Evolutionary conservation across 2,797 vertebrate genomes (phyloP), one percentile per base, ranked within the genome.

Genomic region (Artibeus lituratus): DNA sequence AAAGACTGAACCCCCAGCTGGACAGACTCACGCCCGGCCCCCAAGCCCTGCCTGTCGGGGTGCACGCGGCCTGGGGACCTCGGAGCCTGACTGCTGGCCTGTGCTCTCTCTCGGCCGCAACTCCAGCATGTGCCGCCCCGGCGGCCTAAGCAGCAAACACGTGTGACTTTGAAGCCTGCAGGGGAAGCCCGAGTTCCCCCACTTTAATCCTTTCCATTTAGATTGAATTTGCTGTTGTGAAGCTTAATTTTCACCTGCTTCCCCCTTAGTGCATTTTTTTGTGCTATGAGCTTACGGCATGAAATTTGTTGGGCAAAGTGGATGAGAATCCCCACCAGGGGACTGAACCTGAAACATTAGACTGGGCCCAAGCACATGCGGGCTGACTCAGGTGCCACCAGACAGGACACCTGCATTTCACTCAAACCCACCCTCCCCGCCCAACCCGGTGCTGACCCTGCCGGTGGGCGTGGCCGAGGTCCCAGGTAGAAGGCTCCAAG

Each of bases 51-150:
- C 65, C n/a, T 3, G n/a, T 37, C n/a, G 16, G 18, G 67, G 69
- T 39, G 21, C 37, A 7, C 4, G 16, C 10, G 5, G 35, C 69
- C 67, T 1, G 10, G n/a, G 10, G 9, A 35, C 29, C 7, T 67
- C 0, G n/a, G 16, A 35, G 16, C 65, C 65, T 4, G 7, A 9
- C 18, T 9, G 16, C 67, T 6, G 37, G 69, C 69, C 22, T 5
- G 3, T 16, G 1, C 0, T 0, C 32, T 21, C 32, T 24, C 42
- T 3, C 1, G 21, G 16, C 12, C 35, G 26, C 9, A 2, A 37
- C 22, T 32, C 24, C 3, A 18, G 21, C 0, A 4, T 35, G 12
- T 1, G 8, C 82, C 18, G 0, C 16, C 39, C 26, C 0, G 3
- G 18, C 10, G 5, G 1, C 49, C 2, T 0, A 16, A 72, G 62